These are phyloP conservation scores for Trypoxylus dichotomus DNA, from an alignment of 1,140 invertebrate genomes.

Conservation along the genomic window DNA sequence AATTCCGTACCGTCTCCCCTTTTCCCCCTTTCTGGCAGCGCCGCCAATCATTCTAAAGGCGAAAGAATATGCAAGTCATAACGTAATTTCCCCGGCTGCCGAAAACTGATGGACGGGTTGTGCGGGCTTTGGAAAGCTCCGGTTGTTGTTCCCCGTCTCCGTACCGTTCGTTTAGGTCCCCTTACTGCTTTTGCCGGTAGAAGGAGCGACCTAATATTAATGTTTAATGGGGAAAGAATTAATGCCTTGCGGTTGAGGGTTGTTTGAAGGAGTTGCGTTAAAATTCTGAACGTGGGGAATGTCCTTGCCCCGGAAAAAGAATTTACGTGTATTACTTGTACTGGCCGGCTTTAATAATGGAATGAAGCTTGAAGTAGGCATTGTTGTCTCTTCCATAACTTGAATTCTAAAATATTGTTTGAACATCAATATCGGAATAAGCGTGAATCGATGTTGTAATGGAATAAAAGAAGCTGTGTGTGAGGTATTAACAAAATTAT, in stretches of 20 bases:
- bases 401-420: too few species aligned
- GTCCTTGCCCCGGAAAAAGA: too few species aligned
- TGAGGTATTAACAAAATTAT: too few species aligned
- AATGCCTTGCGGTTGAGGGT: not conserved
- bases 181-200: too few species aligned
- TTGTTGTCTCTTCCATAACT: too few species aligned
- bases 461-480: too few species aligned
- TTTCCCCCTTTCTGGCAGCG: not conserved
- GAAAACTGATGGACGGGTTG: not conserved
- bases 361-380: too few species aligned
- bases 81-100: not conserved
- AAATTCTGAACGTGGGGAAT: too few species aligned
- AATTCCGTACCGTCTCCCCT: not conserved
- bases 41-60: not conserved
- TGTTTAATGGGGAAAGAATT: not conserved
- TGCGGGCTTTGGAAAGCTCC: not conserved
- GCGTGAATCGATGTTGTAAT: too few species aligned
- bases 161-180: not conserved
- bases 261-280: not conserved
- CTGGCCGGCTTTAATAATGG: too few species aligned
- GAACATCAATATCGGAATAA: too few species aligned
- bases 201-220: not conserved
- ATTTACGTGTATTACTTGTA: too few species aligned
- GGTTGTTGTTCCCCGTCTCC: not conserved
- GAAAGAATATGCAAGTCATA: constrained; percentile 7